phyloP scores from a whole-genome alignment of 2,113 vertebrate genomes.

The Pelmatolapia mariae region DNA sequence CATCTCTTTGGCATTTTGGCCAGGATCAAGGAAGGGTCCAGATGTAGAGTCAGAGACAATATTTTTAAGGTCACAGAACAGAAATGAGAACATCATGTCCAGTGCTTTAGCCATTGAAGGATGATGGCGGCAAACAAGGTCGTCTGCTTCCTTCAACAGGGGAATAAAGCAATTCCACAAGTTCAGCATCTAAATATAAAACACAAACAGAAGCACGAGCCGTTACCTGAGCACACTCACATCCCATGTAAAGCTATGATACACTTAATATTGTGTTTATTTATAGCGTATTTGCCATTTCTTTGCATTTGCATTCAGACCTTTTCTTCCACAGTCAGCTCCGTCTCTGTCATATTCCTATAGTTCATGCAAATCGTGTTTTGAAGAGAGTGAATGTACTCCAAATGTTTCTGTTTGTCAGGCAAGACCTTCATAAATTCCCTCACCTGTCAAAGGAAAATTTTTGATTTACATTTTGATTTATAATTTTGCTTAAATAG shows the following conservation, averaged over 20 bases:
- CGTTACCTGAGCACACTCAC: neutral
- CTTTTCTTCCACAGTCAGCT: slow-evolving; percentile 59
- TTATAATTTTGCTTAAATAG: neutral
- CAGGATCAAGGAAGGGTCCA: slow-evolving; percentile 69
- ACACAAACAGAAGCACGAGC: neutral
- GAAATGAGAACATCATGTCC: slow-evolving; percentile 53
- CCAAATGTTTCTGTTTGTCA: slow-evolving; percentile 55
- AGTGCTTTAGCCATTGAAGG: slow-evolving; percentile 59
- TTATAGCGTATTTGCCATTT: neutral
- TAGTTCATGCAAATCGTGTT: slow-evolving; percentile 53
- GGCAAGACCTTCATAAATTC: slow-evolving; percentile 47
- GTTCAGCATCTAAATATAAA: slow-evolving; percentile 62
- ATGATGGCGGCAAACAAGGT: slow-evolving; percentile 51
- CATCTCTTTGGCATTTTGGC: slow-evolving; percentile 61
- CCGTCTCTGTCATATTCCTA: slow-evolving; percentile 46
- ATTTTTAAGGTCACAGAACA: slow-evolving; percentile 56
- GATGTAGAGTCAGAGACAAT: slow-evolving; percentile 47
- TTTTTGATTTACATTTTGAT: neutral
- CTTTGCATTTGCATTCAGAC: slow-evolving; percentile 52
- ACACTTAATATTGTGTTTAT: neutral
- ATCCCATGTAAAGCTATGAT: neutral
- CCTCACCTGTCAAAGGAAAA: slow-evolving; percentile 61
- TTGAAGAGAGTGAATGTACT: slow-evolving; percentile 69
- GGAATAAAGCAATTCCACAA: slow-evolving; percentile 69
- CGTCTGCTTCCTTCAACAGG: slow-evolving; percentile 62